A percentile compares a stretch with the other conserved stretches of the same genome.
Evolutionary conservation across 2,797 vertebrate species (phyloP).

Genomic region (Anguilla obscura): DNA sequence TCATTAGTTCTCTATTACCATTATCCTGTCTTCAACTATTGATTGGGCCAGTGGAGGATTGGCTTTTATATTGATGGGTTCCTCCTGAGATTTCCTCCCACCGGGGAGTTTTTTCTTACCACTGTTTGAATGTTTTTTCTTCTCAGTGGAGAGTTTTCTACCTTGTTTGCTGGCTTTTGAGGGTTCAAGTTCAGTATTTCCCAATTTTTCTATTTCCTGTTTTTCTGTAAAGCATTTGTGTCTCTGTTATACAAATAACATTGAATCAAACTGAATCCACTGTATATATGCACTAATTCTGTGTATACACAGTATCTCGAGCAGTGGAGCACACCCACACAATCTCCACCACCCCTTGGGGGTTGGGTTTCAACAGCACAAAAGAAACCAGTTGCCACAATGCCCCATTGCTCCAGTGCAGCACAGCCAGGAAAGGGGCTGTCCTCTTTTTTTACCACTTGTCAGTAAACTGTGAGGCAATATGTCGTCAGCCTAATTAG

Average conservation of each 20-base stretch:
- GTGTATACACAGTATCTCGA: not conserved
- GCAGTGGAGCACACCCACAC: not conserved
- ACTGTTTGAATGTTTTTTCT: not conserved
- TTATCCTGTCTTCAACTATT: not conserved
- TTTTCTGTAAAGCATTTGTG: not conserved
- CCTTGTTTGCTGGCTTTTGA: not conserved
- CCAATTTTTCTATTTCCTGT: not conserved
- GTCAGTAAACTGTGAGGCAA: not conserved
- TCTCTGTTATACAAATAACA: not conserved
- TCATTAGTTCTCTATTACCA: not conserved
- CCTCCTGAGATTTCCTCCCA: not conserved
- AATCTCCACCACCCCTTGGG: not conserved
- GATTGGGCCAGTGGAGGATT: not conserved
- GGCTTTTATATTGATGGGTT: not conserved
- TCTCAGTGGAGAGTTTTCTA: not conserved
- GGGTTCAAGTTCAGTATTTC: not conserved
- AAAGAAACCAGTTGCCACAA: not conserved
- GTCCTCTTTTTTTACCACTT: not conserved
- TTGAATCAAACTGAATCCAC: not conserved
- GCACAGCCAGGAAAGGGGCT: not conserved
- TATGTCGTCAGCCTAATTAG: not conserved
- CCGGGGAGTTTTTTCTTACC: not conserved
- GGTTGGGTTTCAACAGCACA: not conserved
- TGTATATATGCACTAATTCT: not conserved
- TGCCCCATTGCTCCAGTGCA: not conserved